Base-by-base conservation (phyloP, 2,888 invertebrate species). In the Tetragonisca angustula region DNA sequence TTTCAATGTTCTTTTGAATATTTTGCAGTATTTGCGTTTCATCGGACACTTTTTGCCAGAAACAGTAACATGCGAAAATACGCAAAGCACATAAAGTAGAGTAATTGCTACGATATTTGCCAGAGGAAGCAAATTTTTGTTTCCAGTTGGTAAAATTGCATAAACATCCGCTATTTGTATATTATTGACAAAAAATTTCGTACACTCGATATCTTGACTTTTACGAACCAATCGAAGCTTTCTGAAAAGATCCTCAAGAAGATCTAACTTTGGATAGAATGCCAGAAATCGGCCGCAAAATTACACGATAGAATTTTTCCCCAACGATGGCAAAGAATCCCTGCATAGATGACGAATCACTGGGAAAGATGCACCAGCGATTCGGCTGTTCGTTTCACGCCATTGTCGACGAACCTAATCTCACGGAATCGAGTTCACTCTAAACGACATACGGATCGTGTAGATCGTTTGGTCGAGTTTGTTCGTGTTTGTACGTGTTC, bases 401-500 rank as follows among this genome's bases (percentile, higher is more conserved):
- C 59, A 24, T 69, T 61, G 27, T 74, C 65, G 19, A 65, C 72
- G 24, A 17, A 17, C 19, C 36, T 11, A n/a, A 32, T 24, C 36
- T 69, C 15, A 56, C 64, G 27, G 59, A 52, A 15, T 50, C 54
- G 9, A 59, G n/a, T 32, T 0, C 15, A 19, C 13, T 24, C 11
- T 5, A 64, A 3, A 11, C 24, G 19, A 4, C 32, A 32, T 62
- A 24, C 32, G 32, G 76, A 80, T 71, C 49, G 71, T 43, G 76
- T n/a, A 50, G 64, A 69, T 77, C 69, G 6, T 27, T 72, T 62
- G 49, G 50, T 73, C 68, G 54, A 36, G 77, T 81, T 80, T 76
- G 76, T 83, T 83, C 83, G 76, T 72, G 73, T 73, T 64, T 73
- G 68, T 69, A 27, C 68, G 79, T 83, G 65, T 77, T 11, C 49